Base-by-base conservation (phyloP, 1,140 invertebrate species). In the Megalonaias nervosa region DNA sequence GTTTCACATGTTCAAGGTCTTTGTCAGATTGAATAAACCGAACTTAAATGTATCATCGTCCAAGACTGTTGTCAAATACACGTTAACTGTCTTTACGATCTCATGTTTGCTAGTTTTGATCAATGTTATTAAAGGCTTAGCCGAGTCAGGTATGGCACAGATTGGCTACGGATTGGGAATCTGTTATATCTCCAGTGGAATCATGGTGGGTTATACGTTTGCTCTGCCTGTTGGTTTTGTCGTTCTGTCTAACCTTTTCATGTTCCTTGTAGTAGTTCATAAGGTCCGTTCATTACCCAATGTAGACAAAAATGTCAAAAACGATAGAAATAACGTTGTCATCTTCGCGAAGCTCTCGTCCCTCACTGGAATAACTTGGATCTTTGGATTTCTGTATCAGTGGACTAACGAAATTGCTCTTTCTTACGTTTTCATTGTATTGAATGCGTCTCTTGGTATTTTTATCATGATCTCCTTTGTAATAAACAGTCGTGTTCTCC, bases 381-480 rank as follows among this genome's bases (percentile, higher is more conserved):
- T 80, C 16, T 74, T 84, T 21, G 85, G 81, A 23, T 82, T 82
- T 59, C n/a, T 86, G 11, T 80, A 81, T 16, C 69, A 75, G 4
- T 72, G 81, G 69, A 81, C 80, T 13, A 74, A 79, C 23, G 77
- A 77, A 14, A n/a, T 17, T 2, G 70, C 71, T n/a, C 71, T 93
- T 13, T 87, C 89, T 88, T 93, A 93, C 80, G 79, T 92, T 12
- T 93, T 93, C 84, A 91, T 93, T 4, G 81, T 91, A 6, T 84
- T 93, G 19, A 93, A 93, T 82, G 92, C 92, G 11, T 87, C 93
- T 15, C 93, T 93, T 84, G 93, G 93, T 3, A 80, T 93, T 15
- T 93, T 93, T 83, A 92, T 94, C 57, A 93, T 93, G 80, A 77
- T 93, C 1, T 93, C 92, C 0, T 93, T 93, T 87, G 92, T 93